Base-by-base conservation (phyloP, 2,797 vertebrate species). In the Mus spretus region DNA sequence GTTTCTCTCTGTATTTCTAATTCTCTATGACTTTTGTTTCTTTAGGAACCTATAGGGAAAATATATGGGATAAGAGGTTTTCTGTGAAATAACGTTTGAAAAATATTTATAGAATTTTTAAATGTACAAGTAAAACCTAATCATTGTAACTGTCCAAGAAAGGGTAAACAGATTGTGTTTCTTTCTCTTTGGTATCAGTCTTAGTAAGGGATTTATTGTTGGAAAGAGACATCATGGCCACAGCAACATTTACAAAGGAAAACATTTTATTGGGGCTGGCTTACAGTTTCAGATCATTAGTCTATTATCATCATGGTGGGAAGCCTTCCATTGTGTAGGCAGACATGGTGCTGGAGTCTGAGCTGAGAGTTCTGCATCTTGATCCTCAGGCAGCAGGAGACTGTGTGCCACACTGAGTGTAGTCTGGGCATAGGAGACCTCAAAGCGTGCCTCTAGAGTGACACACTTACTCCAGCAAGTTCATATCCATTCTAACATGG, bases 31-130 rank as follows among this genome's bases (percentile, higher is more conserved):
- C 17, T 87, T 81, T 63, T 47, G 13, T 77, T 91, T 89, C 88
- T 81, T 47, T 85, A 81, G 57, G 81, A 85, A 53, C 22, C 37
- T 10, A 93, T n/a, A 82, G 34, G 50, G 22, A 37, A 95, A 86
- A 78, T 13, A 13, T 92, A 50, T 6, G 1, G 9, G 79, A 20
- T 80, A 53, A n/a, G 17, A 53, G 34, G n/a, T 70, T 40, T 55
- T 63, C 53, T 82, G 0, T 84, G 79, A 67, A 79, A 7, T 57
- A 85, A 74, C 3, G 20, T 95, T 67, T 59, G 77, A 63, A 93
- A 93, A 89, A 26, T 34, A 77, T 82, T 82, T 55, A 44, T 55
- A 24, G 34, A 37, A 28, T 63, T 75, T 70, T 65, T 77, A n/a
- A 37, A 65, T 26, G 1, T 74, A 37, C 31, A 72, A 1, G 37